These are phyloP conservation scores for Apamea sordens DNA, from an alignment of 2,888 invertebrate genomes.

Conservation along the genomic window DNA sequence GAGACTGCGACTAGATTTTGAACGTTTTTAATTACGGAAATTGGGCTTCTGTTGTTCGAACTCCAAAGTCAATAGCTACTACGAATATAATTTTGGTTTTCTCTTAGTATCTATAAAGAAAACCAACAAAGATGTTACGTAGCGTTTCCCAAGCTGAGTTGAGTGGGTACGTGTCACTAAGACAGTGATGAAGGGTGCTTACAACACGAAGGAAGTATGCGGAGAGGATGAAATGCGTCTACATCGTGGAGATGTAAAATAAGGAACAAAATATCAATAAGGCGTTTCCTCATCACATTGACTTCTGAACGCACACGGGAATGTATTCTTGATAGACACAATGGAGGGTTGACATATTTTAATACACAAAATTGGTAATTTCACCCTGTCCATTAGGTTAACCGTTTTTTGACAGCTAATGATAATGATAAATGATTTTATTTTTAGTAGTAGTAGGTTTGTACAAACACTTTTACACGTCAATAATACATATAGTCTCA, in stretches of 20 bases:
- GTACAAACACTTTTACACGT: too few relatives aligned
- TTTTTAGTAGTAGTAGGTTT: too few relatives aligned
- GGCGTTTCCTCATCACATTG: background rate
- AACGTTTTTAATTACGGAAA: too few relatives aligned
- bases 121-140: conserved; percentile 4
- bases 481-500: too few relatives aligned
- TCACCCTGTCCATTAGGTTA: too few relatives aligned
- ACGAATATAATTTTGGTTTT: background rate
- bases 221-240: background rate
- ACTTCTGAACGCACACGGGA: background rate
- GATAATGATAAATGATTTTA: too few relatives aligned
- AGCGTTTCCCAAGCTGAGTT: background rate
- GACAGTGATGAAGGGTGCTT: conserved; percentile 27
- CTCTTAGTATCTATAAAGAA: background rate
- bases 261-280: background rate
- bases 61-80: background rate
- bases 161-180: conserved; percentile 22
- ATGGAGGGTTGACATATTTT: background rate
- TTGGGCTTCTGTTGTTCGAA: too few relatives aligned
- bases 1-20: too few relatives aligned
- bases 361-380: too few relatives aligned
- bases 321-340: background rate
- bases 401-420: too few relatives aligned
- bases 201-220: background rate
- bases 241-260: background rate